Percentiles rank a stretch among this genome's conserved stretches.
Evolutionary conservation across 2,888 invertebrate genomes (phyloP).

Genomic region (Temnothorax ravouxi): DNA sequence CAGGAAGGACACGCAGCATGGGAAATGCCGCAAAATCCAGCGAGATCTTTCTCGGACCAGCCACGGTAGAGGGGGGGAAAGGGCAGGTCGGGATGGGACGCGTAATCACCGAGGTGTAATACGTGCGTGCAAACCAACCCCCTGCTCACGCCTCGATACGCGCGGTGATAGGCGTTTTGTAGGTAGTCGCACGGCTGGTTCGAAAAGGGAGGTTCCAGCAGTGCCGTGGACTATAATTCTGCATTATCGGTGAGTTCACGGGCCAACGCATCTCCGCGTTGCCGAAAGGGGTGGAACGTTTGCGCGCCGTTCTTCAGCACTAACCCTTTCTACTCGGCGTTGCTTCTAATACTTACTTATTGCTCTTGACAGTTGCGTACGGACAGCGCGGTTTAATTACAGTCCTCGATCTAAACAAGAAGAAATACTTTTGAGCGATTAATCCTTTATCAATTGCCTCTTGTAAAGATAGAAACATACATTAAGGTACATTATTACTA

Average conservation of each 20-base stretch:
- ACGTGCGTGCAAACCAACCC: constrained; percentile 61
- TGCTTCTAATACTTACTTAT: not conserved
- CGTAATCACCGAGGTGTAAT: constrained; percentile 46
- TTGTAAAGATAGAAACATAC: not conserved
- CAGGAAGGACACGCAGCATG: not conserved
- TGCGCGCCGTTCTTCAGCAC: constrained; percentile 46
- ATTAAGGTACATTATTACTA: not conserved
- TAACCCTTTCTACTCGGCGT: constrained; percentile 22
- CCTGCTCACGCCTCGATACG: constrained; percentile 66
- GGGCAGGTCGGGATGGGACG: not conserved
- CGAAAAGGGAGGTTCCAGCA: constrained; percentile 71
- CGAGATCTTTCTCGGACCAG: constrained; percentile 21
- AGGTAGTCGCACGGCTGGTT: constrained; percentile 58
- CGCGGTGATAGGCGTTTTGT: constrained; percentile 64
- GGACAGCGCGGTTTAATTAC: not conserved
- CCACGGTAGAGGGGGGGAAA: not conserved
- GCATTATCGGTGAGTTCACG: constrained; percentile 85
- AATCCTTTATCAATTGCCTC: not conserved
- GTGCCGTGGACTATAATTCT: constrained; percentile 82
- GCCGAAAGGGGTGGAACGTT: constrained; percentile 50
- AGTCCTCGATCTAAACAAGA: constrained; percentile 2
- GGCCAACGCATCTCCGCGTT: constrained; percentile 81
- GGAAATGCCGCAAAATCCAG: not conserved
- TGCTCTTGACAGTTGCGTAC: constrained; percentile 21
- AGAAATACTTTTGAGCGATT: constrained; percentile 17